phyloP scores from a whole-genome alignment of 2,888 invertebrate genomes.

The Mesochorus sp. region DNA sequence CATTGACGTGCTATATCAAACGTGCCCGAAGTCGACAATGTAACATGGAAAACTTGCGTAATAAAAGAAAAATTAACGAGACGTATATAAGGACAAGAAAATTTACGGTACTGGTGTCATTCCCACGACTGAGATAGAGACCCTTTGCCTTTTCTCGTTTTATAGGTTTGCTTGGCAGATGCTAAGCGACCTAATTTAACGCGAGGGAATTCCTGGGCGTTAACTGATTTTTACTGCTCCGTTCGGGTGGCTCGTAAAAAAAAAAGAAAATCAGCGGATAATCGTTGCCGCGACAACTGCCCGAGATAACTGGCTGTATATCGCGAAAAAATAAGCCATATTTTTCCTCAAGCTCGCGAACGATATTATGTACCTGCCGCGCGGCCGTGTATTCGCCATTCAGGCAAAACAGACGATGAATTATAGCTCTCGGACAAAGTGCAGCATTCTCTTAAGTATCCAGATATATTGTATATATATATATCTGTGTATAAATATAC shows the following conservation, averaged over 20 bases:
- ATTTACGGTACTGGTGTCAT: conserved; percentile 23
- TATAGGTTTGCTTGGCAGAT: conserved; percentile 39
- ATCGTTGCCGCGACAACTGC: background rate
- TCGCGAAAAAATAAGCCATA: conserved; percentile 4
- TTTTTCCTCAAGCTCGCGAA: conserved; percentile 11
- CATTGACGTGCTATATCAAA: background rate
- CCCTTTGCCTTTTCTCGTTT: conserved; percentile 17
- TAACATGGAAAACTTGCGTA: background rate
- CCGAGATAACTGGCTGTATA: background rate
- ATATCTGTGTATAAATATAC: background rate
- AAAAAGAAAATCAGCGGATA: background rate
- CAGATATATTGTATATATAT: conserved; percentile 2
- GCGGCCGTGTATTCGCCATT: background rate
- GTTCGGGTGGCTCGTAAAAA: conserved; percentile 4
- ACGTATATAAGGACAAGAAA: conserved; percentile 5
- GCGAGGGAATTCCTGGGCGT: conserved; percentile 17
- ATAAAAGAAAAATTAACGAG: conserved; percentile 9
- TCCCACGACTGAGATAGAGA: conserved; percentile 29
- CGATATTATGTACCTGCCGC: conserved; percentile 9
- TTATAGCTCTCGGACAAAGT: conserved; percentile 38
- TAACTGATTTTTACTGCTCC: conserved; percentile 22
- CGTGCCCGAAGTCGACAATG: background rate
- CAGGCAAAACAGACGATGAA: conserved; percentile 18
- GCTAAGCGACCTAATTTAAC: conserved; percentile 36
- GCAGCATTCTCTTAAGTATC: conserved; percentile 3